Evolutionary conservation across 2,797 vertebrate species (phyloP).

Genomic region (Crotalus adamanteus): DNA sequence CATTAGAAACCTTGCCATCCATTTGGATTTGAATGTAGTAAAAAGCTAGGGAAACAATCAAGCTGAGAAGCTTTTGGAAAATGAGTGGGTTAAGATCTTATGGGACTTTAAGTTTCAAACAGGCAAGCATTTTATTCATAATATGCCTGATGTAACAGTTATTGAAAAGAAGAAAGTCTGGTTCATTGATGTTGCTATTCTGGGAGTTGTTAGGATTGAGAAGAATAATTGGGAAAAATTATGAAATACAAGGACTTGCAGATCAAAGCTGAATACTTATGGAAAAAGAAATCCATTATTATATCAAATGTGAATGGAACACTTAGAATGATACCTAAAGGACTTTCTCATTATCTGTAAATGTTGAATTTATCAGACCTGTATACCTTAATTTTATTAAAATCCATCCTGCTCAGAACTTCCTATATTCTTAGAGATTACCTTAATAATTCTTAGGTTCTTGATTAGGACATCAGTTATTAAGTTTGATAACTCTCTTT

Average conservation of each 20-base stretch:
- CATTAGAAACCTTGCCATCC: not conserved
- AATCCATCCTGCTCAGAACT: not conserved
- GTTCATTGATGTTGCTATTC: not conserved
- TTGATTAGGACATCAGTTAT: not conserved
- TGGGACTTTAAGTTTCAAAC: not conserved
- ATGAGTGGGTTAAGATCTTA: not conserved
- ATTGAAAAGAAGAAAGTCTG: not conserved
- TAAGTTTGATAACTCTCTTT: not conserved
- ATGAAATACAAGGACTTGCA: not conserved
- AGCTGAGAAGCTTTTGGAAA: not conserved
- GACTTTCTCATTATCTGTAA: not conserved
- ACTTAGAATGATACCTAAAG: not conserved
- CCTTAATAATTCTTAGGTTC: not conserved
- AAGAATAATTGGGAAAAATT: not conserved
- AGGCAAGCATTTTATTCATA: not conserved
- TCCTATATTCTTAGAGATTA: not conserved
- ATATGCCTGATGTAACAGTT: not conserved
- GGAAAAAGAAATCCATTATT: not conserved
- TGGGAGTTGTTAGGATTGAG: not conserved
- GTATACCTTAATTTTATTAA: not conserved
- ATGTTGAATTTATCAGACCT: not conserved
- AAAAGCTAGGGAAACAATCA: not conserved
- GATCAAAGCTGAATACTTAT: not conserved
- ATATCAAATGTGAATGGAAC: not conserved
- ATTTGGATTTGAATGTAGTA: not conserved